Evolutionary conservation across 2,797 vertebrate species (phyloP).

Genomic region (Malacoctenus gilli): DNA sequence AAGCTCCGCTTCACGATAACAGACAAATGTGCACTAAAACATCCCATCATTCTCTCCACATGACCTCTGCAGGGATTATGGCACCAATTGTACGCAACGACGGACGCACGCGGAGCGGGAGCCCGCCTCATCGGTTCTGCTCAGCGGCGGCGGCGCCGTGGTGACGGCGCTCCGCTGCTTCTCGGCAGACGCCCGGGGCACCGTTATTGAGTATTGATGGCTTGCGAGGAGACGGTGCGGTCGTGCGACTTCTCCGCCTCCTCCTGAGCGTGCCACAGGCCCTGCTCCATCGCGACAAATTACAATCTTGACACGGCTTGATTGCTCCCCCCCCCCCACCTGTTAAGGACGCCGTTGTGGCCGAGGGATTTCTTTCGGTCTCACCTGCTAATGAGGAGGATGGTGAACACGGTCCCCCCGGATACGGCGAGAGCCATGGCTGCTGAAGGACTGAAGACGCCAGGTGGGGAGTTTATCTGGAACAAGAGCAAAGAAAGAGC

Average conservation of each 20-base stretch:
- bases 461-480: conserved; percentile 78
- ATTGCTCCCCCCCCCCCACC: conserved; percentile 29
- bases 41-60: conserved; percentile 57
- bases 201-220: conserved; percentile 36
- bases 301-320: conserved; percentile 31
- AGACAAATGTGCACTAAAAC: conserved; percentile 61
- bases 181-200: conserved; percentile 19
- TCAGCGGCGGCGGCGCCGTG: conserved; percentile 33
- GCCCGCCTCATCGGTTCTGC: conserved; percentile 49
- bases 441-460: conserved; percentile 49
- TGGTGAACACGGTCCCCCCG: conserved; percentile 67
- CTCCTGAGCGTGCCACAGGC: conserved; percentile 3
- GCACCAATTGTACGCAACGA: conserved; percentile 45
- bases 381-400: conserved; percentile 84
- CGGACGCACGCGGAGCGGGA: conserved; percentile 41
- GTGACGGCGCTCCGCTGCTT: conserved; percentile 32
- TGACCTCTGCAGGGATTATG: conserved; percentile 61
- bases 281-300: conserved; percentile 28
- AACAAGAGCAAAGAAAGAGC: conserved; percentile 53
- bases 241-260: conserved; percentile 4
- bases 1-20: conserved; percentile 35
- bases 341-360: conserved; percentile 19
- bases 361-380: conserved; percentile 29
- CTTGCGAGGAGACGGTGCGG: conserved; percentile 23
- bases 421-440: conserved; percentile 74